Percentiles rank a stretch among this genome's conserved stretches.
phyloP scores from a whole-genome alignment of 2,888 invertebrate genomes.

The Cactoblastis cactorum region DNA sequence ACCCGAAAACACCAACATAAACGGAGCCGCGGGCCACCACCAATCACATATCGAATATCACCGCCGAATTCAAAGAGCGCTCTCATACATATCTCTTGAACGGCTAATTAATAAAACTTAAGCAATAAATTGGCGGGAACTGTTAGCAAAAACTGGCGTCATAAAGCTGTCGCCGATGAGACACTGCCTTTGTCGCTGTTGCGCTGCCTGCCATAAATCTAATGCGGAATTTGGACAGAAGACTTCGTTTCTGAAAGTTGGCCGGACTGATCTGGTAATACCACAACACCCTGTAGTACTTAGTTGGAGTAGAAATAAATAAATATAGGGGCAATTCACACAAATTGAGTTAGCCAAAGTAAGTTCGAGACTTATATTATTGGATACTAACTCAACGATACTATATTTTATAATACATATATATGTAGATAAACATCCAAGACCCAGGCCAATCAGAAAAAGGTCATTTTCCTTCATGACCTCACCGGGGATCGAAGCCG shows the following conservation, averaged over 20 bases:
- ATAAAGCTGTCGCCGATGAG: slow-evolving; percentile 78
- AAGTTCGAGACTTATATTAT: no score
- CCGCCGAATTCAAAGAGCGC: slow-evolving; percentile 23
- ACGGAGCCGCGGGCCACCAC: neutral
- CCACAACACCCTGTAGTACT: no score
- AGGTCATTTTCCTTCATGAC: no score
- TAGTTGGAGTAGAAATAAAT: no score
- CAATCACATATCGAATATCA: neutral
- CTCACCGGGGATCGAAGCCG: no score
- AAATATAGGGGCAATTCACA: no score
- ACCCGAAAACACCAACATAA: no score
- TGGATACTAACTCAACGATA: no score
- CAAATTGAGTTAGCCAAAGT: no score
- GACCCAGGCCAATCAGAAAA: no score
- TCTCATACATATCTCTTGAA: slow-evolving; percentile 37
- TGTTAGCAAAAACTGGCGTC: slow-evolving; percentile 79
- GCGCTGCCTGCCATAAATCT: slow-evolving; percentile 64
- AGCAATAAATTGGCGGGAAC: slow-evolving; percentile 68
- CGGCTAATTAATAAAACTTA: slow-evolving; percentile 77
- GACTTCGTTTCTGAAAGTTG: neutral
- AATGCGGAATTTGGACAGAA: slow-evolving; percentile 16
- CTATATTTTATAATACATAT: no score
- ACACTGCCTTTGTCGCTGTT: slow-evolving; percentile 77
- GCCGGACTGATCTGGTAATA: neutral
- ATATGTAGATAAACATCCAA: no score